Evolutionary conservation across 2,888 invertebrate species (phyloP).

Genomic region (Chaetoderma sp.): DNA sequence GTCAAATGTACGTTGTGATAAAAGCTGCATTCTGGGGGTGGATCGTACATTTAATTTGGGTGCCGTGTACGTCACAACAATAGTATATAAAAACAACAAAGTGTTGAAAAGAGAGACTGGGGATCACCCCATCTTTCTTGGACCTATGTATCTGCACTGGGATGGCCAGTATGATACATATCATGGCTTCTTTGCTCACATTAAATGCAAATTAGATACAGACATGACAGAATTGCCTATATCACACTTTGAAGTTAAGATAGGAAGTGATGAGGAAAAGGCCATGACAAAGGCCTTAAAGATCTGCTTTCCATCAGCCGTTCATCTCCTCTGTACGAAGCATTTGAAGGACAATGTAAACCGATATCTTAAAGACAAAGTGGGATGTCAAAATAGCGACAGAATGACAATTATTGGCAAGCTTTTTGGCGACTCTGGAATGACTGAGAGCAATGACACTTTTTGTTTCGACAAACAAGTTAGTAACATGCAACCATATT

Average conservation of each 20-base stretch:
- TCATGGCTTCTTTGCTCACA: slow-evolving; percentile 20
- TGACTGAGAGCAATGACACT: background rate
- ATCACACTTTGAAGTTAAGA: background rate
- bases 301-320: background rate
- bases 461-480: background rate
- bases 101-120: slow-evolving; percentile 4
- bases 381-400: background rate
- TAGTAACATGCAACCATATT: background rate
- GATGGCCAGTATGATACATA: slow-evolving; percentile 21
- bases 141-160: slow-evolving; percentile 17
- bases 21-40: too few species aligned
- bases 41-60: too few species aligned
- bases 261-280: slow-evolving; percentile 24
- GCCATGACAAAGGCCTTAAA: slow-evolving; percentile 22
- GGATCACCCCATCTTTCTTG: slow-evolving; percentile 20
- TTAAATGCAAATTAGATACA: slow-evolving; percentile 6
- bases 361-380: slow-evolving; percentile 12
- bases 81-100: too few species aligned
- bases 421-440: background rate
- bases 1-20: too few species aligned
- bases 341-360: slow-evolving; percentile 26
- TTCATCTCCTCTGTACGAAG: slow-evolving; percentile 13
- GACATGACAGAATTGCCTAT: too few species aligned
- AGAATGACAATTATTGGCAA: slow-evolving; percentile 6
- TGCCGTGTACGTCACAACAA: too few species aligned